Evolutionary conservation across 2,113 vertebrate species (phyloP).

Genomic region (Catharus fuscescens): DNA sequence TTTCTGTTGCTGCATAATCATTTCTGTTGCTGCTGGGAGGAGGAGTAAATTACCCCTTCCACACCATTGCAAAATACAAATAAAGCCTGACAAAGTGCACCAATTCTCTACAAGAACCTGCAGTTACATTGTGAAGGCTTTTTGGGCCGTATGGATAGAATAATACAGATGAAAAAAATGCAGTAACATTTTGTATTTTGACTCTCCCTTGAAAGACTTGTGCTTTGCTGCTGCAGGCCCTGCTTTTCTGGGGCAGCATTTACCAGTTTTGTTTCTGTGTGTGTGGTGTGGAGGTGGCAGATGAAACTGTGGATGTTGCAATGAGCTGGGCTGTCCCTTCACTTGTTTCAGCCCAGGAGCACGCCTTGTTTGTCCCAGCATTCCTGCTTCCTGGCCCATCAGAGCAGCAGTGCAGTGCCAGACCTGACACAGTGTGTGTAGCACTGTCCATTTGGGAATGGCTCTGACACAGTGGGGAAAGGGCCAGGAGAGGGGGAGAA

Average conservation of each 20-base stretch:
- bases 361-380: rapidly evolving
- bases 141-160: background rate
- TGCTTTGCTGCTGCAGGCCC: background rate
- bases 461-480: background rate
- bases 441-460: background rate
- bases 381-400: background rate
- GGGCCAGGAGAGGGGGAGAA: background rate
- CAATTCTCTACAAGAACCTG: background rate
- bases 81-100: background rate
- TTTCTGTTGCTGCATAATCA: background rate
- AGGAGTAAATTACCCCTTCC: background rate
- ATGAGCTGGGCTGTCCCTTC: background rate
- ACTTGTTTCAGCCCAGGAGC: background rate
- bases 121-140: background rate
- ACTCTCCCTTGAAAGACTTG: rapidly evolving
- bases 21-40: background rate
- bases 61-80: background rate
- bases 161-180: background rate
- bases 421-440: background rate
- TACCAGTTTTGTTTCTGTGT: background rate
- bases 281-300: background rate
- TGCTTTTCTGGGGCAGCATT: background rate
- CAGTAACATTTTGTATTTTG: background rate
- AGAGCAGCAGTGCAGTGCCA: background rate
- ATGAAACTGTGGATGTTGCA: background rate